Conservation (phyloP, 2,888 invertebrate species). For the Cantharis rustica region DNA sequence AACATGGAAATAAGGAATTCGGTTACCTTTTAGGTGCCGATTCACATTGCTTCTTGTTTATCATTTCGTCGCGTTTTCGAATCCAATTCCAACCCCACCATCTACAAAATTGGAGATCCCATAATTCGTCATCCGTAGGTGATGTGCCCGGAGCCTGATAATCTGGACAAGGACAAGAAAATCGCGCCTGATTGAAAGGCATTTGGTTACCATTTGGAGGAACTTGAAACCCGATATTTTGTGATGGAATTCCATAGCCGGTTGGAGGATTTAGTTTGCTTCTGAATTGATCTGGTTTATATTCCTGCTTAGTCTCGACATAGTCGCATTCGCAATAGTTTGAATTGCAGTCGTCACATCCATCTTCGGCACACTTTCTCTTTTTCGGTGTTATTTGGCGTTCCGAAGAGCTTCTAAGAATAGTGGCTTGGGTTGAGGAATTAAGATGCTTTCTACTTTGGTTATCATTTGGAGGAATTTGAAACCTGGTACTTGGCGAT, state of each 20-base stretch:
- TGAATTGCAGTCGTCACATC: too few species aligned
- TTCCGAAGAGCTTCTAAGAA: neutral
- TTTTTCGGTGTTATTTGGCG: neutral
- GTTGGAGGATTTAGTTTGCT: neutral
- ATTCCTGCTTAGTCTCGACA: too few species aligned
- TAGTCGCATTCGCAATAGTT: neutral
- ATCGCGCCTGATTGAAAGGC: neutral
- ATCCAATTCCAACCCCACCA: conserved; percentile 40
- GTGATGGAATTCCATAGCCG: neutral
- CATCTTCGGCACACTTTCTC: neutral
- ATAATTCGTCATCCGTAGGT: conserved; percentile 23
- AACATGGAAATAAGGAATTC: too few species aligned
- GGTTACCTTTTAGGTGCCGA: neutral
- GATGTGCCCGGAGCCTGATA: conserved; percentile 6
- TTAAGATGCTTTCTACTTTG: neutral
- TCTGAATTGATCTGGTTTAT: neutral
- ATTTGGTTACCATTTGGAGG: neutral
- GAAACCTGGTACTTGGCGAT: neutral
- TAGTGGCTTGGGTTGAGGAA: neutral
- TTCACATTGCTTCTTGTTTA: conserved; percentile 3
- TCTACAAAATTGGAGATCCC: conserved; percentile 35
- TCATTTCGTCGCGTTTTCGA: conserved; percentile 30
- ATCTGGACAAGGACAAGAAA: neutral
- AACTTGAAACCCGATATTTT: neutral
- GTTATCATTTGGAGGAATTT: too few species aligned